phyloP scores from a whole-genome alignment of 2,797 vertebrate genomes.

The Odontamblyopus lacepedii region DNA sequence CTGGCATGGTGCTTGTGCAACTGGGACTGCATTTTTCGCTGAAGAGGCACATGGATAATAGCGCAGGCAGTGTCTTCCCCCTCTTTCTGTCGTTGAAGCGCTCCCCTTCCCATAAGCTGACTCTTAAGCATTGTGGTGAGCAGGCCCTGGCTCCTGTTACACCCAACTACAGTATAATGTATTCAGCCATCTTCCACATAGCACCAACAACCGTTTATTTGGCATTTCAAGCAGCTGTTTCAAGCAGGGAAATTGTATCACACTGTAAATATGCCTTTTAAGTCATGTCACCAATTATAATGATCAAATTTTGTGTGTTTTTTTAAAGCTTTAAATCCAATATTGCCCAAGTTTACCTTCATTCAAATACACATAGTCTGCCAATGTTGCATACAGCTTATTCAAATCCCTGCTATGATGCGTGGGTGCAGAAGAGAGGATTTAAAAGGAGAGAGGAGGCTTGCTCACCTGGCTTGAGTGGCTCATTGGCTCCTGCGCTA shows the following conservation, averaged over 20 bases:
- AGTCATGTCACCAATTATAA: neutral
- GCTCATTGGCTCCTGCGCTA: slow-evolving; percentile 93
- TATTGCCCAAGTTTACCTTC: neutral
- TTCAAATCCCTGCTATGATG: slow-evolving; percentile 15
- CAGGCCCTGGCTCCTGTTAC: slow-evolving; percentile 63
- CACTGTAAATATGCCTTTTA: too few species aligned
- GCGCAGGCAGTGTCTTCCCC: slow-evolving; percentile 87
- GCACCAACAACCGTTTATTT: neutral
- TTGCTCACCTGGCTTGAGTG: slow-evolving; percentile 71
- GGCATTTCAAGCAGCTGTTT: neutral
- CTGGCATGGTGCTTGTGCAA: slow-evolving; percentile 99
- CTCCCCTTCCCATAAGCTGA: slow-evolving; percentile 48
- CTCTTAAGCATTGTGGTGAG: slow-evolving; percentile 66
- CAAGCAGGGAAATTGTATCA: neutral
- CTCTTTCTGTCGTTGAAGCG: slow-evolving; percentile 56
- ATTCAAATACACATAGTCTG: slow-evolving; percentile 2
- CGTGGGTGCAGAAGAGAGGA: slow-evolving; percentile 39
- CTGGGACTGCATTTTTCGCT: slow-evolving; percentile 96
- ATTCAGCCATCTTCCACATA: neutral
- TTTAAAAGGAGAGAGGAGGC: slow-evolving; percentile 57
- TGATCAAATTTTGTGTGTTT: neutral
- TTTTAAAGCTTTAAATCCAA: neutral
- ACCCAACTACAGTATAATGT: slow-evolving; percentile 9
- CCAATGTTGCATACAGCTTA: neutral
- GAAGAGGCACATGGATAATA: slow-evolving; percentile 97